Percentiles rank a stretch among this genome's conserved stretches.
Evolutionary conservation across 2,113 vertebrate genomes (phyloP).

Genomic region (Helogale parvula): DNA sequence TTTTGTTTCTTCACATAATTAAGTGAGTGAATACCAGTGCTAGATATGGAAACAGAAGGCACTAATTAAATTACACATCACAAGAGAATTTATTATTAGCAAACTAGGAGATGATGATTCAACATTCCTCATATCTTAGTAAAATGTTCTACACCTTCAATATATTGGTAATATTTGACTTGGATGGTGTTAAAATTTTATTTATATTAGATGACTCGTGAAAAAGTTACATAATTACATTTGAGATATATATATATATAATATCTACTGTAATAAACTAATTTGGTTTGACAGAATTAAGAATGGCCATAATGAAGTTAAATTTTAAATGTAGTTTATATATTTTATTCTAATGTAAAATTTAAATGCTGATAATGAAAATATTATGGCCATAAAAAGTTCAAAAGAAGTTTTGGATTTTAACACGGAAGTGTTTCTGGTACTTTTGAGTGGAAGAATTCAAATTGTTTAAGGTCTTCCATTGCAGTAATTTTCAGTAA

Average conservation of each 20-base stretch:
- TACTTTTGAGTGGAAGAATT: neutral
- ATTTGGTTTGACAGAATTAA: neutral
- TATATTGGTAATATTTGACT: neutral
- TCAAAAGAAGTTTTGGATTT: neutral
- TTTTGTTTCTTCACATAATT: conserved; percentile 45
- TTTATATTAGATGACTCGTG: neutral
- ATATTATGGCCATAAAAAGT: neutral
- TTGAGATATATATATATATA: neutral
- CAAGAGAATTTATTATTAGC: conserved; percentile 56
- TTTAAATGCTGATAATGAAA: neutral
- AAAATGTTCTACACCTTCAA: conserved; percentile 8
- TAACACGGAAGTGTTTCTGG: neutral
- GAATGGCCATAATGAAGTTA: neutral
- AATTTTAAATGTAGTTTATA: neutral
- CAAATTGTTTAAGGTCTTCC: neutral
- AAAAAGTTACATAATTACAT: neutral
- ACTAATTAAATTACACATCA: conserved; percentile 52
- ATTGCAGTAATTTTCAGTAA: neutral
- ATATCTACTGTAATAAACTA: neutral
- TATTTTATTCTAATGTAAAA: conserved; percentile 22
- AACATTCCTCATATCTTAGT: neutral
- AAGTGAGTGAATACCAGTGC: conserved; percentile 9
- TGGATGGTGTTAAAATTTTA: conserved; percentile 7
- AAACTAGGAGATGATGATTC: conserved; percentile 18
- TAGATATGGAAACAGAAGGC: conserved; percentile 6